phyloP scores from a whole-genome alignment of 2,797 vertebrate genomes.

The Microcaecilia unicolor region DNA sequence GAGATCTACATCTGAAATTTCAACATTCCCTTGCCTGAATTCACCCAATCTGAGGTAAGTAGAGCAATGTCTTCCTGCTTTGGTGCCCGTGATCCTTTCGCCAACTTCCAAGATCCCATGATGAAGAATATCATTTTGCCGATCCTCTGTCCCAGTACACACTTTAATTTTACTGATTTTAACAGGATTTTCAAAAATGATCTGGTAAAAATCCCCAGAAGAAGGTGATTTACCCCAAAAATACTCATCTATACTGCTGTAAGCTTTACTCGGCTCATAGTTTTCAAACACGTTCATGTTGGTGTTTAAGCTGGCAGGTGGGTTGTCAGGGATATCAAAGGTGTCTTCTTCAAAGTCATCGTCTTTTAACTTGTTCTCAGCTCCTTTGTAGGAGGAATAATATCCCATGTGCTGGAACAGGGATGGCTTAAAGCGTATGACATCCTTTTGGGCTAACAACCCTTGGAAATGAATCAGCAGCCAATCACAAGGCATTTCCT shows the following conservation, averaged over 20 bases:
- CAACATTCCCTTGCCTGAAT: slow-evolving; percentile 89
- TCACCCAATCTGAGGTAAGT: slow-evolving; percentile 83
- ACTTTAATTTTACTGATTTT: slow-evolving; percentile 88
- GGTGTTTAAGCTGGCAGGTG: slow-evolving; percentile 81
- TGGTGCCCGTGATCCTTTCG: slow-evolving; percentile 68
- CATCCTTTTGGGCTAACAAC: slow-evolving; percentile 89
- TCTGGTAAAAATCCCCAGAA: slow-evolving; percentile 79
- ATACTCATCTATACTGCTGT: slow-evolving; percentile 88
- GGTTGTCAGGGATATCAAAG: slow-evolving; percentile 92
- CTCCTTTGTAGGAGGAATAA: slow-evolving; percentile 93
- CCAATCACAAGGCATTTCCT: slow-evolving; percentile 98
- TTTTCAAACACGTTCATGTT: slow-evolving; percentile 94
- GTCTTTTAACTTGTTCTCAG: slow-evolving; percentile 93
- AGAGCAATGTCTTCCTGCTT: slow-evolving; percentile 77
- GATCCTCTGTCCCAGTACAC: slow-evolving; percentile 85
- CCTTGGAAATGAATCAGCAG: slow-evolving; percentile 89
- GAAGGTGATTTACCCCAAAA: slow-evolving; percentile 93
- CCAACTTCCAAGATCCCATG: slow-evolving; percentile 87
- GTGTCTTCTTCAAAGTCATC: slow-evolving; percentile 95
- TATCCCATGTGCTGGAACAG: slow-evolving; percentile 98
- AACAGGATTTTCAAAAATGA: slow-evolving; percentile 80
- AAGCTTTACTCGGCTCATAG: slow-evolving; percentile 87
- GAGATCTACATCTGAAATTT: slow-evolving; percentile 80
- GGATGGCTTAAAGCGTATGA: slow-evolving; percentile 94
- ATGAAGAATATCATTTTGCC: slow-evolving; percentile 87